Evolutionary conservation across 2,888 invertebrate genomes (phyloP), one percentile per base, ranked within the genome.

Genomic region (Argyresthia albistria): DNA sequence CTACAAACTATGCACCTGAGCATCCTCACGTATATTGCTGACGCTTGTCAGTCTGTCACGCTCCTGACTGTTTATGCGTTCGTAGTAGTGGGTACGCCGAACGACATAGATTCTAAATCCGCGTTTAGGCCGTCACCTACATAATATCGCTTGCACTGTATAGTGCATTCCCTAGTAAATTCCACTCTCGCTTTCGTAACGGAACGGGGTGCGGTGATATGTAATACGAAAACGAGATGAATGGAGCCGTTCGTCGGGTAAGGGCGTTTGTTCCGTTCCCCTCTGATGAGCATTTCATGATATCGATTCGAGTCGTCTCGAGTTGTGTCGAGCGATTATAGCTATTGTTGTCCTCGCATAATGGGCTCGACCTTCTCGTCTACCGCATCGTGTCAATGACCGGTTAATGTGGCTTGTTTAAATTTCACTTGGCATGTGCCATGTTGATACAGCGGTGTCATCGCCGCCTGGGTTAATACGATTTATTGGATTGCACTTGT

Each of bases 151-250:
- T 15, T 25, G 25, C 25, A 25, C 15, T 80, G 79, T 76, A 76
- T 80, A 76, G 74, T 80, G 77, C 74, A 75, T 70, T 25, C 63
- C 73, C 68, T 79, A 77, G 81, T 74, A 76, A 81, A 83, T 79
- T 81, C 74, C 76, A 79, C 86, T 86, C 81, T 86, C 86, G 78
- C 86, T 84, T 86, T 87, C 86, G 79, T 72, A 80, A 78, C 73
- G 81, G 79, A 80, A 80, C 63, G 47, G 46, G 71, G 70, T 74
- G 25, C 25, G 25, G 3, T 25, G 25, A 25, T 72, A 12, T 51
- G 76, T 77, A 80, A 82, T 80, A 83, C 80, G 81, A 80, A 83
- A 86, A 83, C 81, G 83, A 86, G 84, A 84, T 86, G 86, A 87
- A 86, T 86, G 84, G 80, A 39, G 39, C 43, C 73, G 66, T n/a